Evolutionary conservation across 2,888 invertebrate species (phyloP).

Genomic region (Cyaniris semiargus): DNA sequence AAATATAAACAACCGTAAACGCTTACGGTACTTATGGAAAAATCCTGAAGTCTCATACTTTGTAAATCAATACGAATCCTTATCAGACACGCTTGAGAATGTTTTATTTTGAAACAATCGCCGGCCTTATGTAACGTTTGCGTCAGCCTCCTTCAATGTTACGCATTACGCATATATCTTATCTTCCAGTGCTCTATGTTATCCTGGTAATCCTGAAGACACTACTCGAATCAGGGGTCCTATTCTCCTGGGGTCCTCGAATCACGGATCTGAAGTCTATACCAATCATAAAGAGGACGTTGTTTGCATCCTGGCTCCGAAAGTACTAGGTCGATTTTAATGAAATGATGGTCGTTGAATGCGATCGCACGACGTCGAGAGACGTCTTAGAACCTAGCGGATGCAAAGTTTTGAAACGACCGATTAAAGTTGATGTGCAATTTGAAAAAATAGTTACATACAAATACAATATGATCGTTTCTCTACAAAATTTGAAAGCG

Average conservation of each 20-base stretch:
- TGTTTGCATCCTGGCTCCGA: background rate
- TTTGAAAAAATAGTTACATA: background rate
- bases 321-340: background rate
- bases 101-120: slow-evolving; percentile 29
- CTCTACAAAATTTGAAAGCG: background rate
- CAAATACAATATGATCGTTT: background rate
- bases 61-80: slow-evolving; percentile 24
- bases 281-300: background rate
- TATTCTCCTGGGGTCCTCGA: too few relatives aligned
- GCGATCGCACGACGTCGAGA: background rate
- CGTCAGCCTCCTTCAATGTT: slow-evolving; percentile 39
- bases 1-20: background rate
- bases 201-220: background rate
- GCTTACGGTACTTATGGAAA: background rate
- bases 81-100: slow-evolving; percentile 29
- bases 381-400: too few relatives aligned
- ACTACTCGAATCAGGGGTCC: background rate
- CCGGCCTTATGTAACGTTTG: slow-evolving; percentile 39
- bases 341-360: background rate
- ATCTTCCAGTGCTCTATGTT: background rate
- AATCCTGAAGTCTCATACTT: background rate
- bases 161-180: slow-evolving; percentile 34
- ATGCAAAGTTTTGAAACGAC: background rate
- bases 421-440: background rate
- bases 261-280: too few relatives aligned